Evolutionary conservation across 2,888 invertebrate genomes (phyloP), one percentile per base, ranked within the genome.

Genomic region (Gasteruption jaculator): DNA sequence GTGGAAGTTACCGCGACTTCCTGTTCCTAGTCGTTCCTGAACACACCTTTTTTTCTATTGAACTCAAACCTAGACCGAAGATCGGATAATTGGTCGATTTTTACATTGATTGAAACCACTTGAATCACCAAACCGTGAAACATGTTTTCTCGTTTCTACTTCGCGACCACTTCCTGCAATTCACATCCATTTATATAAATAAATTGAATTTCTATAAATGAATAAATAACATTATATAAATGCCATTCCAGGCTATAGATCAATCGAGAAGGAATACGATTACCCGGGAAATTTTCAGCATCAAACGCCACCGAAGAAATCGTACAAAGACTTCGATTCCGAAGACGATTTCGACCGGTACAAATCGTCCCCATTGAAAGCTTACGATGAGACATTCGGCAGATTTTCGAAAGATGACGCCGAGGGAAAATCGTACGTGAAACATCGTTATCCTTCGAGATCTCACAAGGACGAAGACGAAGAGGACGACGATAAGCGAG

Each of bases 371-470:
- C 54, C 58, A 0, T 60, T 58, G 22, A 56, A 52, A 19, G 45
- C 52, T 6, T 61, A 61, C 39, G 58, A 60, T 15, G 49, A 49
- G 4, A 58, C 52, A 43, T 66, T 67, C 32, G 60, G 60, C 14
- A 65, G 58, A 37, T 50, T 56, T 41, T 53, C 56, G 1, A 56
- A 50, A 6, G 53, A 51, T 1, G 51, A 49, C 8, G 32, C 37
- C 2, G 53, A 53, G 16, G 54, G 57, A 19, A 46, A 52, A 37
- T 43, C 56, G 4, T 22, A 22, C 21, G 37, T 54, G 1, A 54
- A 53, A 16, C 48, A 53, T 42, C 41, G 38, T 8, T 30, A 48
- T 20, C 46, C 51, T 25, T 47, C 49, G 18, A 48, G 51, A 11
- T 36, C 48, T 24, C 34, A 22, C 6, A 36, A 47, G 1, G 54